Evolutionary conservation across 1,140 invertebrate genomes (phyloP).

Genomic region (Carposina sasakii): DNA sequence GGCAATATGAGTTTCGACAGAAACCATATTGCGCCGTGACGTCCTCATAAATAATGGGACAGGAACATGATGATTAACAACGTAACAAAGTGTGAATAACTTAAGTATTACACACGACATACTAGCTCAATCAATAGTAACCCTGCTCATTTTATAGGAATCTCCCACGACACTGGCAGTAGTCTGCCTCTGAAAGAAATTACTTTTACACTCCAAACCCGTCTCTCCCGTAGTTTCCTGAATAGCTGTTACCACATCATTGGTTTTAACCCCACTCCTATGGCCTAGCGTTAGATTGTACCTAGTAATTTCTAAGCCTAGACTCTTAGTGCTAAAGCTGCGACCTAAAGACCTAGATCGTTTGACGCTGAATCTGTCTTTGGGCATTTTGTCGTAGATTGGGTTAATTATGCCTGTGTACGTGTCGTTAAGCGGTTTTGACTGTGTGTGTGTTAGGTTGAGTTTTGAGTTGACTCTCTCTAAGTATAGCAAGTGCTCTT

Average conservation of each 20-base stretch:
- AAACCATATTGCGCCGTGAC: too few relatives aligned
- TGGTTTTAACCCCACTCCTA: slow-evolving; percentile 41
- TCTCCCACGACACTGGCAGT: slow-evolving; percentile 44
- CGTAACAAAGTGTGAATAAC: too few relatives aligned
- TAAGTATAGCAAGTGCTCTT: slow-evolving; percentile 15
- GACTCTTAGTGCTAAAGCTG: slow-evolving; percentile 41
- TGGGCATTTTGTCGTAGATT: slow-evolving; percentile 52
- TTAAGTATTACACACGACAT: too few relatives aligned
- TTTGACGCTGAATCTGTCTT: slow-evolving; percentile 52
- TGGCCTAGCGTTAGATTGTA: slow-evolving; percentile 48
- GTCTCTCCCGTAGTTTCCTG: slow-evolving; percentile 40
- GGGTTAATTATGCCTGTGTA: slow-evolving; percentile 59
- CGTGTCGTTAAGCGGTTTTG: slow-evolving; percentile 3
- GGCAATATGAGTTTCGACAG: too few relatives aligned
- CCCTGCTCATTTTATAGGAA: slow-evolving; percentile 48
- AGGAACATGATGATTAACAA: too few relatives aligned
- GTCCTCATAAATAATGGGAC: too few relatives aligned
- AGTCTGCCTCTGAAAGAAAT: slow-evolving; percentile 43
- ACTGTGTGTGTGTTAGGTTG: slow-evolving; percentile 7
- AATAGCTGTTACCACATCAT: slow-evolving; percentile 56
- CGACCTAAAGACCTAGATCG: slow-evolving; percentile 53
- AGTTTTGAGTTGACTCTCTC: slow-evolving; percentile 17
- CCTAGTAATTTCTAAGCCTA: slow-evolving; percentile 42
- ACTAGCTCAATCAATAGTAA: slow-evolving; percentile 54
- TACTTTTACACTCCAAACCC: slow-evolving; percentile 41